Base-by-base conservation (phyloP, 2,888 invertebrate genomes). In the Anthrax anthrax region DNA sequence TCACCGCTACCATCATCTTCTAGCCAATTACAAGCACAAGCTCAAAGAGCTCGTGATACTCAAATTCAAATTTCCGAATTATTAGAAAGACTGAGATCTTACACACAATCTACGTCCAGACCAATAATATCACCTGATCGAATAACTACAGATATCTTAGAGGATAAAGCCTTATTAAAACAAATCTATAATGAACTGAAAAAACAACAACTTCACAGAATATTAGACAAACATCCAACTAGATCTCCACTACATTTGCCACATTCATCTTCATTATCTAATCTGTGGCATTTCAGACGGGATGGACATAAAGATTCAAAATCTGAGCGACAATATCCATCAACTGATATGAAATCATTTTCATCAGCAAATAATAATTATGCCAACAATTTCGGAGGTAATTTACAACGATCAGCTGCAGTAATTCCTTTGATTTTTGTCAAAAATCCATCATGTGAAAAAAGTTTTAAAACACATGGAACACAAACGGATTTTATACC, bases 91-190 rank as follows among this genome's bases (percentile, higher is more conserved):
- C 48, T 64, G 10, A 53, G 54, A 46, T 42, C 47, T 29, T 50
- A 51, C 41, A 44, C 36, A 9, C 39, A 44, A 37, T 46, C 32
- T 10, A 37, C 52, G 2, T 50, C 54, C n/a, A 49, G 51, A 38
- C 47, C 53, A 1, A 47, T 57, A 4, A 51, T 53, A 3, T 40
- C 60, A 17, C 72, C 80, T 47, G 79, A 84, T 52, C 75, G 74
- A 61, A 78, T 84, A 47, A 80, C 84, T 54, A 79, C 80, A 44
- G 80, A 81, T 57, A 71, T 86, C 43, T 66, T 86, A 44, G 81
- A 81, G 12, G 81, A 87, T 62, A 74, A 84, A 56, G 80, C 77
- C 58, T 71, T 83, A 23, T 68, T 87, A 44, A 84, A 82, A 29
- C 60, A 59, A 49, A 58, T 66, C 4, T 66, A 65, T 47, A 62